Evolutionary conservation across 2,888 invertebrate species (phyloP), one percentile per base, ranked within the genome.

Genomic region (Carabus problematicus): DNA sequence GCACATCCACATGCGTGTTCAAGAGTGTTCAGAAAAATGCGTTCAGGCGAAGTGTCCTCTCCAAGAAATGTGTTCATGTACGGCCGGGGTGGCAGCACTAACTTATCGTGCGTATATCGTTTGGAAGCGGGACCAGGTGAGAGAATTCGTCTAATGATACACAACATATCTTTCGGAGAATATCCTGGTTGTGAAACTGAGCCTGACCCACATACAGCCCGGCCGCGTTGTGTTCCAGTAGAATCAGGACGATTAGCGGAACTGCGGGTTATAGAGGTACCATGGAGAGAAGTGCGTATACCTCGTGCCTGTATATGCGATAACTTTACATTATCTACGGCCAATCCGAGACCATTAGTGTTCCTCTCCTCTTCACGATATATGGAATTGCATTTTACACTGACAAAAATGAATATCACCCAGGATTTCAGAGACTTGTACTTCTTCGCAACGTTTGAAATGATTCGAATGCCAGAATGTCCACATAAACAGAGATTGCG

Each of bases 361-460:
- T 88, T 90, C 78, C 81, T 88, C 71, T 89, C 91, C 8, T 84
- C 89, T 41, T 88, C 90, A 29, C 83, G 88, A 70, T 87, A 89
- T 54, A 83, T 94, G 77, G 93, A 94, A 82, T 82, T 95, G 69
- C 89, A 88, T 74, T 91, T 94, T 80, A 86, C 88, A 75, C 88
- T 94, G 71, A 88, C 88, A 71, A 84, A 87, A 64, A 88, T 95
- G 83, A 86, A 87, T 75, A 88, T 93, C 63, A 87, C 88, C 60
- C 93, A 95, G 81, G 93, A 95, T 81, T 93, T 92, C 79, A 88
- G 92, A 40, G 89, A 91, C 76, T 85, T 94, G 63, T 91, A 90
- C 82, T 93, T 94, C 81, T 89, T 89, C 76, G 93, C 91, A 6
- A 82, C 85, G 9, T 90, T 90, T 76, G 90, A 91, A 77, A 84